Evolutionary conservation across 2,888 invertebrate genomes (phyloP).

Genomic region (Axea sp.): DNA sequence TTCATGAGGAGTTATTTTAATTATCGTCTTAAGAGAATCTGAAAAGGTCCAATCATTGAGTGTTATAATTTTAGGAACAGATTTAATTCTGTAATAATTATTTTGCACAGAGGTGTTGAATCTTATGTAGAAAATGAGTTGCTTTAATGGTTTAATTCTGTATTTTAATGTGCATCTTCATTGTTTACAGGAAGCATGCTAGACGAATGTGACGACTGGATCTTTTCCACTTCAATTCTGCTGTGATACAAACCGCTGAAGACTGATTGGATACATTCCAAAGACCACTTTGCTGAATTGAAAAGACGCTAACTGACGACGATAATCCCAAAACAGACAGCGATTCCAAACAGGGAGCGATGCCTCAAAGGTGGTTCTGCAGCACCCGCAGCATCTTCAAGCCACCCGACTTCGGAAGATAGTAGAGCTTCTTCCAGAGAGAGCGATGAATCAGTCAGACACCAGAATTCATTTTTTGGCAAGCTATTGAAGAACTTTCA

Average conservation of each 20-base stretch:
- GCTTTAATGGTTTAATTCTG: too few species aligned
- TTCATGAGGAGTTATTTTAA: too few species aligned
- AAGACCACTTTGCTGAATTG: constrained; percentile 14
- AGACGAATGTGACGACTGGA: constrained; percentile 41
- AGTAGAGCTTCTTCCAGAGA: constrained; percentile 43
- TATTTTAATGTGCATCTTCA: too few species aligned
- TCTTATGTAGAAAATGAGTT: too few species aligned
- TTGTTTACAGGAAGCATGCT: constrained; percentile 34
- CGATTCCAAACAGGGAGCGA: constrained; percentile 71
- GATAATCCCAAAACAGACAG: constrained; percentile 49
- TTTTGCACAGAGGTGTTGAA: too few species aligned
- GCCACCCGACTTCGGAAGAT: constrained; percentile 73
- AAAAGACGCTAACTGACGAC: constrained; percentile 6
- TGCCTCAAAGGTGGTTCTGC: constrained; percentile 70
- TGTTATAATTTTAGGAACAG: too few species aligned
- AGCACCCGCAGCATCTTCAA: constrained; percentile 67
- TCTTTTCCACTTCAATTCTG: constrained; percentile 19
- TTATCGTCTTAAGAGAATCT: too few species aligned
- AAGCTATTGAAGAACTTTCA: constrained; percentile 70
- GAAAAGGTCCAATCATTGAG: too few species aligned
- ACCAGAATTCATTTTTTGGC: constrained; percentile 71
- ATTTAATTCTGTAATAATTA: too few species aligned
- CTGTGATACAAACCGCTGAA: constrained; percentile 48
- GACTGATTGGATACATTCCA: constrained; percentile 58
- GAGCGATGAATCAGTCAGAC: constrained; percentile 47